These are phyloP conservation scores for Zhengitettix transpicula DNA, from an alignment of 2,888 invertebrate genomes.

Conservation along the genomic window DNA sequence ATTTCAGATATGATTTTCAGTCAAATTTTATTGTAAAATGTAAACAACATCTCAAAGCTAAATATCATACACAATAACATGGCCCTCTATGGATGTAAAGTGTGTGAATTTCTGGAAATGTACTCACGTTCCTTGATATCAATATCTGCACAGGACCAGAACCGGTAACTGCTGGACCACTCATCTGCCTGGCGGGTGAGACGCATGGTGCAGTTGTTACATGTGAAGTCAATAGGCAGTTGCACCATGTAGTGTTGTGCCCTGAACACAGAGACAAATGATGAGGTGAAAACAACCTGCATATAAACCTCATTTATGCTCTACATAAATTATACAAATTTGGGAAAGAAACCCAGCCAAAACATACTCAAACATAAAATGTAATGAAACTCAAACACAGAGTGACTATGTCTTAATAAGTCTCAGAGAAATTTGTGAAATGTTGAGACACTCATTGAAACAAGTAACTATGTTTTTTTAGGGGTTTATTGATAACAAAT, in stretches of 20 bases:
- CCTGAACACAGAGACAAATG: constrained; percentile 36
- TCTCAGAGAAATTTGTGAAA: no score
- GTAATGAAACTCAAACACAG: no score
- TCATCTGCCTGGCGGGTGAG: constrained; percentile 80
- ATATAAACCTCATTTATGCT: no score
- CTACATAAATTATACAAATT: no score
- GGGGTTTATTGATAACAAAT: no score
- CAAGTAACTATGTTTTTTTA: no score
- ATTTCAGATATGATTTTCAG: neutral
- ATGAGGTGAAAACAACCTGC: no score
- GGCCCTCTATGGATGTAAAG: neutral
- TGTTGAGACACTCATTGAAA: no score
- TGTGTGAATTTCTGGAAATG: no score
- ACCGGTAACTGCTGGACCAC: constrained; percentile 70
- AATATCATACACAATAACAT: neutral
- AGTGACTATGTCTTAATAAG: no score
- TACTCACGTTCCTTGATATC: constrained; percentile 40
- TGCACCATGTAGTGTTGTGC: constrained; percentile 68
- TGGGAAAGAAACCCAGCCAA: no score
- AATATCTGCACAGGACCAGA: constrained; percentile 93
- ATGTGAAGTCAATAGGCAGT: constrained; percentile 66
- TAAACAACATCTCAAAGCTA: neutral
- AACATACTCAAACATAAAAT: no score
- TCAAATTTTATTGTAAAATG: neutral
- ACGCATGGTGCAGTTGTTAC: constrained; percentile 77